Evolutionary conservation across 2,113 vertebrate genomes (phyloP), one percentile per base, ranked within the genome.

Genomic region (Terrapene triunguis): DNA sequence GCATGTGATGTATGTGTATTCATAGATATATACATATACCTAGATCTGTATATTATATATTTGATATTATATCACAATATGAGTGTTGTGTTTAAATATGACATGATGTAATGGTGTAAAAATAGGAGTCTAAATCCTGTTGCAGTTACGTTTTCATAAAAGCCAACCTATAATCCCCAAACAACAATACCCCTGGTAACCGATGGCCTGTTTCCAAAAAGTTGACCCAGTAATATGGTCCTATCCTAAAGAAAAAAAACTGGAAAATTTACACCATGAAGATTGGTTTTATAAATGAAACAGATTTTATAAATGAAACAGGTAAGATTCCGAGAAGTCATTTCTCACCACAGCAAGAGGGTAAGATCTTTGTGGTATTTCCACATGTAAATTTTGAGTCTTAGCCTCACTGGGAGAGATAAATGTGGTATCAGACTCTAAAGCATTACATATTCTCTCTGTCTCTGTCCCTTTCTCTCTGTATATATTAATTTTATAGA

Each of bases 401-500:
- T 96, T 93, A 98, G 97, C 94, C 94, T 98, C 97, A 97, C 92
- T 86, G 50, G 95, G 95, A 97, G 93, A 98, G 96, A 98, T 85
- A 98, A 98, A 98, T 94, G 95, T 96, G 89, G 83, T 93, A 97
- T 95, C 98, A 97, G 96, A 90, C 96, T 97, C 97, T 47, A 96
- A 82, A 98, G 96, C 96, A 97, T 98, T 98, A 95, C 97, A 98
- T 96, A 96, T 98, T 98, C 97, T 98, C 97, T 96, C 96, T 96
- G 94, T 97, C 98, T 98, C 98, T 97, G 97, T 98, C 95, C 96
- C 95, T 97, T 98, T 98, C 96, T 97, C 96, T 98, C 97, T 98
- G 97, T 98, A 98, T 98, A 98, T 98, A 98, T 98, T 98, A 98
- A 98, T 98, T 98, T 98, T 98, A 98, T 98, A 98, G 98, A 98